Percentiles rank a stretch among this genome's conserved stretches.
Evolutionary conservation across 2,113 vertebrate genomes (phyloP).

Genomic region (Zeus faber): DNA sequence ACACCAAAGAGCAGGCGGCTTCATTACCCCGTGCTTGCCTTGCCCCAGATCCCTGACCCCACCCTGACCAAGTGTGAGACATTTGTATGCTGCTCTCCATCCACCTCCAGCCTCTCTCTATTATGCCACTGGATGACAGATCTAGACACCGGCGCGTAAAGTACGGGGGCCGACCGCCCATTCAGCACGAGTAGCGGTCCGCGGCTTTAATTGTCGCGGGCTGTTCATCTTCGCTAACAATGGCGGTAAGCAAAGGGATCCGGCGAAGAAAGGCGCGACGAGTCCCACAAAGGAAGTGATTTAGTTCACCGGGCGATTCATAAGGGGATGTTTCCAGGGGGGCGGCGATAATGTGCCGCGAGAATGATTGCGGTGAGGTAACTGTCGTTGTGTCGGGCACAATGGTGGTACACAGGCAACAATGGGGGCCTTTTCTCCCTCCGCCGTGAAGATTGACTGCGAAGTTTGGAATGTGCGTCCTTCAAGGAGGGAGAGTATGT

Average conservation of each 20-base stretch:
- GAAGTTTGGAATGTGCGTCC: constrained; percentile 40
- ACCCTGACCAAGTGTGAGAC: constrained; percentile 22
- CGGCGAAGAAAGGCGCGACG: constrained; percentile 62
- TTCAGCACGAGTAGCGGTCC: constrained; percentile 74
- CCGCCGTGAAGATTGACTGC: constrained; percentile 37
- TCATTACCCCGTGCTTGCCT: too few species aligned
- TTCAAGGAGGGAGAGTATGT: constrained; percentile 24
- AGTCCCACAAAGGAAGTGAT: constrained; percentile 72
- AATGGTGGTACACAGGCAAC: constrained; percentile 30
- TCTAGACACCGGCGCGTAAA: constrained; percentile 60
- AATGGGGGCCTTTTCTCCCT: constrained; percentile 9
- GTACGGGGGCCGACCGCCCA: constrained; percentile 62
- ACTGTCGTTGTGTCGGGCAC: constrained; percentile 40
- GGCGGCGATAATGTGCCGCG: constrained; percentile 50
- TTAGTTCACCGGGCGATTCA: constrained; percentile 61
- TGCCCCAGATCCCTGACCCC: too few species aligned
- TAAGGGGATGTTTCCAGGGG: constrained; percentile 46
- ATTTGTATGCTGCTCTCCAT: constrained; percentile 50
- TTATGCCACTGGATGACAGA: constrained; percentile 56
- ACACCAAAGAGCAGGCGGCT: too few species aligned
- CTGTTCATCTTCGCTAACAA: constrained; percentile 78
- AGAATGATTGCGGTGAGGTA: constrained; percentile 51
- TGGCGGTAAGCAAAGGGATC: constrained; percentile 64
- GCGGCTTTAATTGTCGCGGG: constrained; percentile 75
- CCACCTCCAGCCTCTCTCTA: constrained; percentile 42